Percentiles rank a stretch among this genome's conserved stretches.
phyloP scores from a whole-genome alignment of 2,797 vertebrate genomes.

The Loriculus beryllinus region DNA sequence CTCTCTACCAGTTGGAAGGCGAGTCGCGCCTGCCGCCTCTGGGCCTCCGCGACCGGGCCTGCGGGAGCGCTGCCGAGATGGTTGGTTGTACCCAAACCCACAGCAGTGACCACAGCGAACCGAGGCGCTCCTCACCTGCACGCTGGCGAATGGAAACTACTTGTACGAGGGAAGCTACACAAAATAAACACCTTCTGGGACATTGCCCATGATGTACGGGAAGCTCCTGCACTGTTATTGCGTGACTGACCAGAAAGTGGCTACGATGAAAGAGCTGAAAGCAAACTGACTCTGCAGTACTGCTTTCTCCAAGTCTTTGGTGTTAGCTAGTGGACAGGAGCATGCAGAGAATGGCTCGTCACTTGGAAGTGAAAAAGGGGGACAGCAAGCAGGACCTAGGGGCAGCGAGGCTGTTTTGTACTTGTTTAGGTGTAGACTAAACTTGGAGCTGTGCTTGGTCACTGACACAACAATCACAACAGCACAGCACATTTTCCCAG shows the following conservation, averaged over 20 bases:
- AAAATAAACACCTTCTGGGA: neutral
- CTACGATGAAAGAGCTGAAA: neutral
- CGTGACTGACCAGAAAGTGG: neutral
- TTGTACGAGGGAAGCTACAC: neutral
- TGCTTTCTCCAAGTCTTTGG: no score
- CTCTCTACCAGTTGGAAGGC: rapidly evolving
- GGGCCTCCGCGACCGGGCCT: neutral
- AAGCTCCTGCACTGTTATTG: neutral
- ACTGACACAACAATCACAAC: neutral
- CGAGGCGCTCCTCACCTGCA: neutral
- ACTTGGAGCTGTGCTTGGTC: neutral
- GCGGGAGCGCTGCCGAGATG: neutral
- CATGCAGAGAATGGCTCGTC: rapidly evolving
- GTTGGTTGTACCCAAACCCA: rapidly evolving
- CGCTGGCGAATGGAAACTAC: neutral
- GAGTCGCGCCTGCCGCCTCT: rapidly evolving
- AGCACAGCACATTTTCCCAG: rapidly evolving
- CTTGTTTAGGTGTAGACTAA: no score
- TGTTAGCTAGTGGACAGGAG: no score
- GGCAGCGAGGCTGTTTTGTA: rapidly evolving
- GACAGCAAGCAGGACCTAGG: rapidly evolving
- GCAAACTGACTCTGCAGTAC: no score
- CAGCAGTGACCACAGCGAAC: neutral
- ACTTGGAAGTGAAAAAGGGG: neutral
- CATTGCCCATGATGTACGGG: rapidly evolving